phyloP scores from a whole-genome alignment of 2,113 vertebrate species.

The Marmota flaviventris region DNA sequence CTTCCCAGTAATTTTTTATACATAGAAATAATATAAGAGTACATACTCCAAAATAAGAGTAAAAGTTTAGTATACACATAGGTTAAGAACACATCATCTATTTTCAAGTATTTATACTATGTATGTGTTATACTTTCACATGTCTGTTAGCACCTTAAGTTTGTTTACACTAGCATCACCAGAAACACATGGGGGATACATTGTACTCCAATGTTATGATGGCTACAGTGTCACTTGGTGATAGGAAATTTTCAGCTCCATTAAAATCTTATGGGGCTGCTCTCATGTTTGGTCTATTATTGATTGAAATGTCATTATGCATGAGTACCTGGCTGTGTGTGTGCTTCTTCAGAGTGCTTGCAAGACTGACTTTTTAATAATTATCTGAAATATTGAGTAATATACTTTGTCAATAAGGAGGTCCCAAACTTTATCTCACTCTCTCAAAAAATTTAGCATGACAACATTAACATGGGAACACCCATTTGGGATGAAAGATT shows the following conservation, averaged over 20 bases:
- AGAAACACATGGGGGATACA: neutral
- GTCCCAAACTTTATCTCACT: neutral
- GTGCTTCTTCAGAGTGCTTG: neutral
- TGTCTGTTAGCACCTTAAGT: neutral
- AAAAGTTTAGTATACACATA: neutral
- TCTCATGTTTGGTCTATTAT: neutral
- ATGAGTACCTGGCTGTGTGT: neutral
- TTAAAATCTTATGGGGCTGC: neutral
- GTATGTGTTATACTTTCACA: neutral
- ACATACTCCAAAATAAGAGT: neutral
- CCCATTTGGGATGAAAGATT: neutral
- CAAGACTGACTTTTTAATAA: neutral
- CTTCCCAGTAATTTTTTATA: neutral
- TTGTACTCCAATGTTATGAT: neutral
- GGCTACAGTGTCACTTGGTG: neutral
- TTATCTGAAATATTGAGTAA: neutral
- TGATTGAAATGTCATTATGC: neutral
- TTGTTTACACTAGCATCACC: neutral
- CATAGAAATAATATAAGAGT: neutral
- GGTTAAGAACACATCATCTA: neutral
- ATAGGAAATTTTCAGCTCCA: neutral
- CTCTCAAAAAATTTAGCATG: neutral
- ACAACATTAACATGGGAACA: neutral
- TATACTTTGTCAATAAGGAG: neutral
- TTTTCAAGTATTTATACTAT: neutral